Evolutionary conservation across 35 echinoderm and acorn worm genomes (phyloP).

Genomic region (Amphiura filiformis): DNA sequence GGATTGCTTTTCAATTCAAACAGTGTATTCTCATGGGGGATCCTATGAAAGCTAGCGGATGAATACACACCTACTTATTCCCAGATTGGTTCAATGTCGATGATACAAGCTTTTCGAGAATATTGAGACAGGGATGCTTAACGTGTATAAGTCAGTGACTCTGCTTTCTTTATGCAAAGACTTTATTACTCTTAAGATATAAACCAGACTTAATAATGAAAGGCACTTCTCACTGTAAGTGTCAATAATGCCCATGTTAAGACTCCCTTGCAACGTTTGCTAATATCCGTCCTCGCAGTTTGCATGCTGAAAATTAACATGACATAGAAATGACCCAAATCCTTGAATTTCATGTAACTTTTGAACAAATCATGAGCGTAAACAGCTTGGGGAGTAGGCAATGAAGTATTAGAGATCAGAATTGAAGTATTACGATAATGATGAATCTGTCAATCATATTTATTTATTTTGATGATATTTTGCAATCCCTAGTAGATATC

Average conservation of each 20-base stretch:
- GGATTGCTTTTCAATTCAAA: constrained; percentile 15
- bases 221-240: not conserved
- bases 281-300: not conserved
- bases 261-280: not conserved
- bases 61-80: not conserved
- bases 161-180: not conserved
- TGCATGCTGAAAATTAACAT: not conserved
- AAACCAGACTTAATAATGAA: not conserved
- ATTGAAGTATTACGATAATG: not conserved
- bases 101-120: not conserved
- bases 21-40: not conserved
- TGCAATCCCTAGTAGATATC: too few species aligned
- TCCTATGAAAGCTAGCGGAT: not conserved
- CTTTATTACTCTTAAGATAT: not conserved
- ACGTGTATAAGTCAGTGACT: not conserved
- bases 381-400: not conserved
- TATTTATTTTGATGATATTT: not conserved
- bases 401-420: not conserved
- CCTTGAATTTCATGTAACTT: not conserved
- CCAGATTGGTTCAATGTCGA: not conserved
- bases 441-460: not conserved
- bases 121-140: not conserved
- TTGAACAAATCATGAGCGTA: not conserved
- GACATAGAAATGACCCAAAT: not conserved
- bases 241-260: not conserved